A percentile compares a stretch with the other conserved stretches of the same genome.
These are phyloP conservation scores for Dolichotis patagonum DNA, from an alignment of 2,113 vertebrate species.

Conservation along the genomic window DNA sequence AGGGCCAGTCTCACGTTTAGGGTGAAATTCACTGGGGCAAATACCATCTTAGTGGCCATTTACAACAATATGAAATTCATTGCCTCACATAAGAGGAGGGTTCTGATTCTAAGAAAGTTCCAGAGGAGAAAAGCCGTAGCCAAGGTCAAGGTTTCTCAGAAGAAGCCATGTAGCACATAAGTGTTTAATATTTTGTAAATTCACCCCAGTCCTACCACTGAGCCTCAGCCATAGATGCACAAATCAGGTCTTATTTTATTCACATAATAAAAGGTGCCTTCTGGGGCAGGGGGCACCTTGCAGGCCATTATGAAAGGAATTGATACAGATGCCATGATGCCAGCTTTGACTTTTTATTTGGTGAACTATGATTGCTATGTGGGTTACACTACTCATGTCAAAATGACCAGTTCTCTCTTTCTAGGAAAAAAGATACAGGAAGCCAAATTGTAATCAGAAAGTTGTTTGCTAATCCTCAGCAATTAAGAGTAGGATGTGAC, in stretches of 20 bases:
- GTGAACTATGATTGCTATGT: background rate
- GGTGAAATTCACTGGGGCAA: background rate
- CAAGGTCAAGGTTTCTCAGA: background rate
- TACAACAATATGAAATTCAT: background rate
- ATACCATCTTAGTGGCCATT: background rate
- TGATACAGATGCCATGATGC: background rate
- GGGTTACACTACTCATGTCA: background rate
- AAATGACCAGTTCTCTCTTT: background rate
- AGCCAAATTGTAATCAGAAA: background rate
- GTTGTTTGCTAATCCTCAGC: background rate
- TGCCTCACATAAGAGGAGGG: background rate
- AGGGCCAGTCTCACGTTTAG: background rate
- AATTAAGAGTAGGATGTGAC: background rate
- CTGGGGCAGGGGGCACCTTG: background rate
- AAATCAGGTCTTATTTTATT: background rate
- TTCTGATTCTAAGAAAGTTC: background rate
- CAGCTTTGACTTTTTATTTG: background rate
- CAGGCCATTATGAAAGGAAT: background rate
- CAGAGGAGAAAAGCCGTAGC: background rate
- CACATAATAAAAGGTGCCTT: background rate
- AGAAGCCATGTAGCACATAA: background rate
- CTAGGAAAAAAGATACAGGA: background rate
- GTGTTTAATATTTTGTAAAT: background rate
- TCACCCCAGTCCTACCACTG: background rate
- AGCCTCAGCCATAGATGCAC: background rate